phyloP scores from a whole-genome alignment of 2,888 invertebrate genomes.

The Coelinius sp. region DNA sequence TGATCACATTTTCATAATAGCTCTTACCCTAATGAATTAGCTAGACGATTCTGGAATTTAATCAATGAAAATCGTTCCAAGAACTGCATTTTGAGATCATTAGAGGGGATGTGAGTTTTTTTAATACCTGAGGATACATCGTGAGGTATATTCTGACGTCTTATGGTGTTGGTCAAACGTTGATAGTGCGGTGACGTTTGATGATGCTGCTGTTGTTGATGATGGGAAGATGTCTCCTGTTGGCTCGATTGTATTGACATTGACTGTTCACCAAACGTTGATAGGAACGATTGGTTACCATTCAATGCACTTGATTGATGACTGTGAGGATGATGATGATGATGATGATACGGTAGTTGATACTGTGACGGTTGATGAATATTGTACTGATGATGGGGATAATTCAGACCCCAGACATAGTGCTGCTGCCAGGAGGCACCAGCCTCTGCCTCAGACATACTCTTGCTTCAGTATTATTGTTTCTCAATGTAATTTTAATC shows the following conservation, averaged over 20 bases:
- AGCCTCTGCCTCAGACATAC: slow-evolving; percentile 57
- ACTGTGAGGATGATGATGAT: slow-evolving; percentile 48
- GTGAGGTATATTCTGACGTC: slow-evolving; percentile 19
- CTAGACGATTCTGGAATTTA: not conserved
- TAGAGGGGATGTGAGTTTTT: not conserved
- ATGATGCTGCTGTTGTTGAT: slow-evolving; percentile 57
- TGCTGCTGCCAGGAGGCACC: slow-evolving; percentile 65
- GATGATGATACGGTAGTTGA: slow-evolving; percentile 50
- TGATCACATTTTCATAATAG: not conserved
- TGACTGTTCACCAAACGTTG: slow-evolving; percentile 17
- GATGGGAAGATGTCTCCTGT: slow-evolving; percentile 37
- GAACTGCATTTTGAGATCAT: not conserved
- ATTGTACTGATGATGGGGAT: slow-evolving; percentile 54
- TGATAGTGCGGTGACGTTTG: slow-evolving; percentile 36
- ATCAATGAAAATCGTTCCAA: not conserved
- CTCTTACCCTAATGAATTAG: not conserved
- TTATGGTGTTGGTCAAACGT: slow-evolving; percentile 34
- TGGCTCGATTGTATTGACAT: slow-evolving; percentile 1
- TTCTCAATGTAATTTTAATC: slow-evolving; percentile 1
- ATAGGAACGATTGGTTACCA: slow-evolving; percentile 43
- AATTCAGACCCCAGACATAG: slow-evolving; percentile 59
- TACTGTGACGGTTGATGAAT: slow-evolving; percentile 48
- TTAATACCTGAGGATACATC: slow-evolving; percentile 9
- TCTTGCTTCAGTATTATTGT: slow-evolving; percentile 41
- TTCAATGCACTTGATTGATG: slow-evolving; percentile 48